These are phyloP conservation scores for Trichomalopsis sarcophagae DNA, from an alignment of 1,140 invertebrate genomes.

Conservation along the genomic window DNA sequence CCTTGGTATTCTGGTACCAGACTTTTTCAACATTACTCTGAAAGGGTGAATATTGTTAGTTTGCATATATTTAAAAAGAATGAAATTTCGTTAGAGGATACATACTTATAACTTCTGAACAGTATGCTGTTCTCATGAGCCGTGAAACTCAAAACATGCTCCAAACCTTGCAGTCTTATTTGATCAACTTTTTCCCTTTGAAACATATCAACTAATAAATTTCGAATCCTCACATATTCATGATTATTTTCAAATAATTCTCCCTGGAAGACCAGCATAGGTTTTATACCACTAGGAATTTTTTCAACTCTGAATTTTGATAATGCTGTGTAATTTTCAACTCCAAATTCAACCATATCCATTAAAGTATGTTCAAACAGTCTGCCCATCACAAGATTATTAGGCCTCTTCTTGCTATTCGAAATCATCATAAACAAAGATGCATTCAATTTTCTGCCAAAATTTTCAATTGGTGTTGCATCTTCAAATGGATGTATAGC, in stretches of 20 bases:
- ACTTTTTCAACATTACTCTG: conserved; percentile 93
- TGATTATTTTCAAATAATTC: conserved; percentile 90
- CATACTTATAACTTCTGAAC: conserved; percentile 89
- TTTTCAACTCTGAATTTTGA: conserved; percentile 88
- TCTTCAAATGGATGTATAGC: conserved; percentile 92
- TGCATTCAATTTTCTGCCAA: conserved; percentile 90
- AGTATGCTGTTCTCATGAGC: conserved; percentile 87
- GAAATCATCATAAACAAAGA: conserved; percentile 93
- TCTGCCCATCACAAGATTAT: conserved; percentile 93
- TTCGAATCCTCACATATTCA: conserved; percentile 89
- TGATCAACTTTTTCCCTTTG: conserved; percentile 87
- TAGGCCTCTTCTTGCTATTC: conserved; percentile 95
- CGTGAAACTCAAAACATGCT: conserved; percentile 94
- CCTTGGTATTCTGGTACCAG: conserved; percentile 88
- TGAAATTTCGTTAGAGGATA: conserved; percentile 25
- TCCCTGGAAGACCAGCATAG: conserved; percentile 95
- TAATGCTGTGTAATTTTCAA: conserved; percentile 88
- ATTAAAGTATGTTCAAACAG: conserved; percentile 92
- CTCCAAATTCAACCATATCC: conserved; percentile 97
- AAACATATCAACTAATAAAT: conserved; percentile 95
- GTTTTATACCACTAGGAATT: conserved; percentile 89
- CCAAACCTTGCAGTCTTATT: conserved; percentile 92
- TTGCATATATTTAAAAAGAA: conserved; percentile 18
- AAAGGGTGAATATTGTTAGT: conserved; percentile 48
- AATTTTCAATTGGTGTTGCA: conserved; percentile 86